phyloP scores from a whole-genome alignment of 2,113 vertebrate species.

The Grus americana region DNA sequence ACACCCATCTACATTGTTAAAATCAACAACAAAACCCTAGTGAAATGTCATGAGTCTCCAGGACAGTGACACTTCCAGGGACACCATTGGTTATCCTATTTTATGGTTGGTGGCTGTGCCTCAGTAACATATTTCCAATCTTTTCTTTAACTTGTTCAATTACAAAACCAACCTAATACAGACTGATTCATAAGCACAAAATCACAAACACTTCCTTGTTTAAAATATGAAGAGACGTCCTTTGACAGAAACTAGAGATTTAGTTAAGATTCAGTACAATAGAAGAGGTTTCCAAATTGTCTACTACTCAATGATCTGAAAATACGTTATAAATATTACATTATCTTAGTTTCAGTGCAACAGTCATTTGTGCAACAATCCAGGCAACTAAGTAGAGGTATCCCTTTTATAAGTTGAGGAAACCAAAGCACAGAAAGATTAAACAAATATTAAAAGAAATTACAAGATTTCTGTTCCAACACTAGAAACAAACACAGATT shows the following conservation, averaged over 20 bases:
- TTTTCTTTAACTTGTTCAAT: neutral
- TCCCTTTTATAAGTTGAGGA: neutral
- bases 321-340: conserved; percentile 32
- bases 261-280: conserved; percentile 11
- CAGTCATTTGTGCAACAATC: neutral
- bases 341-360: conserved; percentile 12
- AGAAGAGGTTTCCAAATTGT: conserved; percentile 42
- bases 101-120: neutral
- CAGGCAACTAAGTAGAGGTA: neutral
- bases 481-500: neutral
- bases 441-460: neutral
- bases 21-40: neutral
- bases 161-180: neutral
- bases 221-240: neutral
- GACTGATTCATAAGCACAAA: neutral
- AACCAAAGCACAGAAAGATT: neutral
- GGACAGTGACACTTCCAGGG: neutral
- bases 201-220: neutral
- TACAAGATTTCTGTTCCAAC: neutral
- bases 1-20: neutral
- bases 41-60: neutral
- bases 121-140: neutral
- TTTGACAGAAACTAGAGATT: conserved; percentile 4
- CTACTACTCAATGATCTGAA: conserved; percentile 38
- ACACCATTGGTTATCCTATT: neutral